Evolutionary conservation across 1,140 invertebrate species (phyloP).

Genomic region (Pinna nobilis): DNA sequence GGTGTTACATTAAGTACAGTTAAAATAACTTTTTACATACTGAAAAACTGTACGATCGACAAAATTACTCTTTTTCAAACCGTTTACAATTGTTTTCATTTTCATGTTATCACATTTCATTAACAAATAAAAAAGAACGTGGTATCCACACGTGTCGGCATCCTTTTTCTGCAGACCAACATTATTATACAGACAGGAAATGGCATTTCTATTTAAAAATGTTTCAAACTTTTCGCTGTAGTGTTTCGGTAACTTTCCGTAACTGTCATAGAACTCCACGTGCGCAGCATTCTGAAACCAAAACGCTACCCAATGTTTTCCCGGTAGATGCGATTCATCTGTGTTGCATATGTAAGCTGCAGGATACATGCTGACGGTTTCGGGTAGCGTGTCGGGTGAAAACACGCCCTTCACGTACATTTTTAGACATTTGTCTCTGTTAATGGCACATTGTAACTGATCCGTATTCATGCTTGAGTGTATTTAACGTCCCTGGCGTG

Average conservation of each 20-base stretch:
- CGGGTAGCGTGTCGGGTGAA: slow-evolving; percentile 15
- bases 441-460: slow-evolving; percentile 1
- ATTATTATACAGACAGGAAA: background rate
- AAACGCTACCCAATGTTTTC: slow-evolving; percentile 28
- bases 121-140: slow-evolving; percentile 6
- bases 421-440: background rate
- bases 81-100: slow-evolving; percentile 1
- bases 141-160: slow-evolving; percentile 12
- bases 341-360: slow-evolving; percentile 16
- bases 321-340: slow-evolving; percentile 1
- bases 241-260: slow-evolving; percentile 9
- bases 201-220: background rate
- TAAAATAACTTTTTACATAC: background rate
- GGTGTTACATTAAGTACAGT: slow-evolving; percentile 2
- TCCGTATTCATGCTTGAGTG: slow-evolving; percentile 6
- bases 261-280: slow-evolving; percentile 32
- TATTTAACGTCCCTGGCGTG: slow-evolving; percentile 13
- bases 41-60: background rate
- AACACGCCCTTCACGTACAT: slow-evolving; percentile 5
- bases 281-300: background rate
- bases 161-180: background rate
- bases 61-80: background rate
- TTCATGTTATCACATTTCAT: background rate
- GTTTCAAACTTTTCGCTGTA: background rate
- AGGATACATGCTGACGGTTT: background rate